Conservation (phyloP, 2,113 vertebrate genomes). For the Hyla sarda region DNA sequence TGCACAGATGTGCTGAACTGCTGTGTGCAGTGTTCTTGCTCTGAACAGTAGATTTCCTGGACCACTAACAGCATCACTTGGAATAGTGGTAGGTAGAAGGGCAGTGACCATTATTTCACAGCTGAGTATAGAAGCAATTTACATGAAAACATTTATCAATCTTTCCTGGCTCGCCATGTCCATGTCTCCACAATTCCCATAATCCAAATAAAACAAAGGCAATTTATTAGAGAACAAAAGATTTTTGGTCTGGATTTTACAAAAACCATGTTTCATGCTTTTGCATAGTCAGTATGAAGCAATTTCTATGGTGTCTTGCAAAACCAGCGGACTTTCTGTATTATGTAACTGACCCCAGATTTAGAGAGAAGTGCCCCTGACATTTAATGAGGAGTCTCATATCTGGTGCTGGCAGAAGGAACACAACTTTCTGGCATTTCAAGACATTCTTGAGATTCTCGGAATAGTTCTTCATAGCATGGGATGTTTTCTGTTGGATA, state of each 20-base stretch:
- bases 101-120: too few relatives aligned
- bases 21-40: too few relatives aligned
- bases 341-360: slow-evolving; percentile 50
- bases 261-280: slow-evolving; percentile 1
- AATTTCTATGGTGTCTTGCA: slow-evolving; percentile 27
- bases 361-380: slow-evolving; percentile 55
- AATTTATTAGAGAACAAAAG: not conserved
- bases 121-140: not conserved
- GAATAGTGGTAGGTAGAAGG: not conserved
- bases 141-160: not conserved
- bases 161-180: not conserved
- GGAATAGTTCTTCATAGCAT: slow-evolving; percentile 36
- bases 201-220: slow-evolving; percentile 7
- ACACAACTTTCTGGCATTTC: slow-evolving; percentile 38
- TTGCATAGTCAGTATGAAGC: slow-evolving; percentile 23
- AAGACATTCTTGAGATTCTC: slow-evolving; percentile 48
- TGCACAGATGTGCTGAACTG: too few relatives aligned
- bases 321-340: slow-evolving; percentile 1
- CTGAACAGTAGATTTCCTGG: too few relatives aligned
- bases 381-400: slow-evolving; percentile 57
- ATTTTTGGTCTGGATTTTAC: not conserved
- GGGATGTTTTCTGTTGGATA: slow-evolving; percentile 41
- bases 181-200: not conserved
- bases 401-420: slow-evolving; percentile 48
- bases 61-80: too few relatives aligned